Evolutionary conservation across 92 coral and sea anemone species (phyloP), one percentile per base, ranked within the genome.

Genomic region (Bergia puertoricense): DNA sequence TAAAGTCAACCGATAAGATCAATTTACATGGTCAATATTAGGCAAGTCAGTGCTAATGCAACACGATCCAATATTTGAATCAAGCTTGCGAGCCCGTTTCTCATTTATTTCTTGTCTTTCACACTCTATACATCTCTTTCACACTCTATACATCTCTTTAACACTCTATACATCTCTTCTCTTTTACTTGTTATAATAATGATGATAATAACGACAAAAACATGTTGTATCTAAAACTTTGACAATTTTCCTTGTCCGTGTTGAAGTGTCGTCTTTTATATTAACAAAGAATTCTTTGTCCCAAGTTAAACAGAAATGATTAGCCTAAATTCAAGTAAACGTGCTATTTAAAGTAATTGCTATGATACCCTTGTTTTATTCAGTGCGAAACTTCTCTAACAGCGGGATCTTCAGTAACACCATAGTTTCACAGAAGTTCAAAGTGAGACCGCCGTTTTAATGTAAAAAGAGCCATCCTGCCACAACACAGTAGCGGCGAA

Each of bases 361-460:
- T 45, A 69, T 45, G 59, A 66, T 65, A 67, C 50, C 59, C 40
- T 72, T 69, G 22, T 84, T 6, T 20, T 10, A 37, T 4, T 78
- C 46, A 37, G n/a, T 66, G 85, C 54, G 15, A 39, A 39, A 81
- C 73, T 56, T 56, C n/a, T 65, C 68, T 83, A 83, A 30, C 78
- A 68, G 76, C 78, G 38, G 86, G 86, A 82, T 82, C 40, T 67
- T 82, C 86, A 82, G 76, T 66, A 44, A 67, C 86, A 46, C 40
- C 59, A 30, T 41, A 40, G 51, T 13, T 71, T 69, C 41, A 41
- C 39, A 69, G 80, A 48, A 83, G 86, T 45, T 83, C 37, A 57
- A 81, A 81, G 36, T 4, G 73, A 69, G 5, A 79, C 67, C 59
- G 82, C 65, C 65, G 66, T 79, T 79, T 79, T 79, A 79, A 30